These are phyloP conservation scores for Sylvilagus floridanus DNA, from an alignment of 2,797 vertebrate species.

Conservation along the genomic window DNA sequence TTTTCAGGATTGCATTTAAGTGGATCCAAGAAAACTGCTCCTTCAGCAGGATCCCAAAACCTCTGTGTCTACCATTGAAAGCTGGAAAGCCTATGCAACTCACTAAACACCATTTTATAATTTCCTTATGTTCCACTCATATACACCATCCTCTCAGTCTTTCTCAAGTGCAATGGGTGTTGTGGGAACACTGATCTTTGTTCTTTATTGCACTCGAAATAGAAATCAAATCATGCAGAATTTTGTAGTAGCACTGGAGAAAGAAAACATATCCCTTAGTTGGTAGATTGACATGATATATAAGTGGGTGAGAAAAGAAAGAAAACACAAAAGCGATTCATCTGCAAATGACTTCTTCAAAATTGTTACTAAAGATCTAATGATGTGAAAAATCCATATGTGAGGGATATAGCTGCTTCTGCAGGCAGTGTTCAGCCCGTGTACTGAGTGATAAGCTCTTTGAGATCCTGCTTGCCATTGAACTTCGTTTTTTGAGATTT, in stretches of 20 bases:
- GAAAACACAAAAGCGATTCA: not conserved
- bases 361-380: not conserved
- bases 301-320: not conserved
- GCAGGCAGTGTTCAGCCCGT: not conserved
- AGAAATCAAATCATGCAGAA: not conserved
- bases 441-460: not conserved
- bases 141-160: not conserved
- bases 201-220: not conserved
- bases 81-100: not conserved
- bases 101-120: not conserved
- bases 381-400: not conserved
- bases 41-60: not conserved
- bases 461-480: not conserved
- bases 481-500: not conserved
- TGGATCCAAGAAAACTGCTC: not conserved
- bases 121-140: not conserved
- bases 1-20: not conserved
- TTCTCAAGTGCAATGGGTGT: rapidly evolving
- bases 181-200: not conserved
- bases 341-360: not conserved
- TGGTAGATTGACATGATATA: not conserved
- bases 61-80: rapidly evolving
- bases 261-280: rapidly evolving
- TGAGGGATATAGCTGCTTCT: not conserved
- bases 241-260: rapidly evolving